phyloP scores from a whole-genome alignment of 1,140 invertebrate genomes.

The Lethrus apterus region DNA sequence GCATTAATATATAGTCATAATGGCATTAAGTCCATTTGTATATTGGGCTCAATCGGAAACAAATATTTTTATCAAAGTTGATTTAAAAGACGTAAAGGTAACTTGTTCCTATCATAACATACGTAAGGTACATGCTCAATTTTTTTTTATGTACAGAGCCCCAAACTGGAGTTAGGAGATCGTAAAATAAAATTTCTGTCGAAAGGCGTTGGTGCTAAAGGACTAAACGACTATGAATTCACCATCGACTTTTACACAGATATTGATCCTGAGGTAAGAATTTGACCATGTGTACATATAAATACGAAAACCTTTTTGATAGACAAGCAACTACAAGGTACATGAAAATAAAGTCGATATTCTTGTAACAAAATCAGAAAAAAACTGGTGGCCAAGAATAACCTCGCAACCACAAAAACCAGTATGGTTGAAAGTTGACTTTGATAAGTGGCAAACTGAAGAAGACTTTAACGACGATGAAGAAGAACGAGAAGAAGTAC shows the following conservation, averaged over 20 bases:
- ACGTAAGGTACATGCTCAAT: constrained; percentile 7
- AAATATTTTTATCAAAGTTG: constrained; percentile 69
- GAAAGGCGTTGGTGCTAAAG: constrained; percentile 62
- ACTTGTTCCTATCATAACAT: constrained; percentile 17
- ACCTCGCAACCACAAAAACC: constrained; percentile 72
- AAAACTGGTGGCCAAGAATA: constrained; percentile 75
- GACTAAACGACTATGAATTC: constrained; percentile 64
- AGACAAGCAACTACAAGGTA: constrained; percentile 51
- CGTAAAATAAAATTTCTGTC: constrained; percentile 55
- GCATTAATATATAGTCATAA: too few species aligned
- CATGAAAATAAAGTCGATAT: constrained; percentile 73
- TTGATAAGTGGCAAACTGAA: constrained; percentile 74
- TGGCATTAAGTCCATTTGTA: constrained; percentile 68
- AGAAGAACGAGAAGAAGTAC: constrained; percentile 54
- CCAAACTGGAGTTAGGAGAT: constrained; percentile 51
- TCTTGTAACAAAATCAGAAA: constrained; percentile 59
- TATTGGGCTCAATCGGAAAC: constrained; percentile 87
- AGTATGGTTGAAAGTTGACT: constrained; percentile 86
- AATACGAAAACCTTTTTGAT: constrained; percentile 27
- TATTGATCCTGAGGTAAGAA: constrained; percentile 54
- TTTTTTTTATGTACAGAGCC: constrained; percentile 44
- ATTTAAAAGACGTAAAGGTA: constrained; percentile 74
- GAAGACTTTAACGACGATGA: constrained; percentile 53
- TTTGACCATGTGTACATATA: neutral
- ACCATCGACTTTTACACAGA: constrained; percentile 60